Base-by-base conservation (phyloP, 1,140 invertebrate species). In the Zaprionus tsacasi region DNA sequence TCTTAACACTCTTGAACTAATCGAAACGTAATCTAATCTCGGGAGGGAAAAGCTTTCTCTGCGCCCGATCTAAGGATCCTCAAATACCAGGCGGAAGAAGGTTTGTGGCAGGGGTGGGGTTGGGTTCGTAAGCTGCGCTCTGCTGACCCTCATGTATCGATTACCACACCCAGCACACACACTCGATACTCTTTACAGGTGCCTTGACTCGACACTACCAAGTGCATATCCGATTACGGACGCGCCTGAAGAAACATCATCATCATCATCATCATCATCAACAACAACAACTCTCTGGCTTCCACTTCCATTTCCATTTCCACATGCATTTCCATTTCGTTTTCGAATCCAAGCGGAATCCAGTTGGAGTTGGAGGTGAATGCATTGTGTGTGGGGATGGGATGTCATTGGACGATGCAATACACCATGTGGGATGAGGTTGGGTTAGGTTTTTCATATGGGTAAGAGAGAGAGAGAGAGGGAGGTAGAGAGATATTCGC, bases 91-190 rank as follows among this genome's bases (percentile, higher is more conserved):
- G 11, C 11, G 17, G 45, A 2, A 21, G 21, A 21, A 21, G 21
- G 21, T 21, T 21, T 21, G 17, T 17, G 6, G 17, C 3, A 11
- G 45, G 11, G 3, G 11, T 3, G 17, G 1, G 17, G 17, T 30
- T 2, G 27, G 27, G 27, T 0, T 30, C 27, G 3, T 5, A 11
- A 17, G 67, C 67, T 70, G 72, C 72, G 72, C 58, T 79, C 63
- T 63, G 77, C 17, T 79, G 61, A 76, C 68, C 77, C 63, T 66
- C 54, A 59, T 71, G 59, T 68, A 77, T 79, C 69, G 60, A 73
- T 79, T 79, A 65, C 57, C 35, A 65, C 48, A 38, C 27, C 48
- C 70, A 72, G 57, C 50, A 55, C 63, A 72, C 63, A 55, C 63
- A 72, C 63, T 40, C 36, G 74, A 72, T 67, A 72, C 69, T 21